These are phyloP conservation scores for Rapana venosa DNA, from an alignment of 2,888 invertebrate genomes.

Conservation along the genomic window DNA sequence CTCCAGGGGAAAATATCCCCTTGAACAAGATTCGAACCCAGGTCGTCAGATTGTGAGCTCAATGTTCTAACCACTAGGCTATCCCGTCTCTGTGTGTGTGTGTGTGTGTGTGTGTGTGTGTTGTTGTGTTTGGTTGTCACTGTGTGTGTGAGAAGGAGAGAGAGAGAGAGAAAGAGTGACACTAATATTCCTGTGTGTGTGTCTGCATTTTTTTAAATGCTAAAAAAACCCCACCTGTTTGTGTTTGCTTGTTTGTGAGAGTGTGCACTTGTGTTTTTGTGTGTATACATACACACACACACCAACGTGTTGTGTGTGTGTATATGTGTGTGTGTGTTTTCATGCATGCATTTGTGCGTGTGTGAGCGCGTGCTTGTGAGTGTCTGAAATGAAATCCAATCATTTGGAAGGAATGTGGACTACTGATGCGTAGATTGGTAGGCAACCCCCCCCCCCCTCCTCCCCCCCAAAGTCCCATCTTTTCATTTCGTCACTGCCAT, in stretches of 20 bases:
- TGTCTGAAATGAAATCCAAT: slow-evolving; percentile 15
- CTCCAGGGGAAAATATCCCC: no score
- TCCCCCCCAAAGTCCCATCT: neutral
- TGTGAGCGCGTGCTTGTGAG: neutral
- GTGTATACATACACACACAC: neutral
- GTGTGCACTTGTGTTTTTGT: neutral
- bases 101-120: neutral
- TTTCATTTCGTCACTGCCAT: neutral
- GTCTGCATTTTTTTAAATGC: neutral
- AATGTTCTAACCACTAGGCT: no score
- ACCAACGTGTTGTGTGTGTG: slow-evolving; percentile 19
- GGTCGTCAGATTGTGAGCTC: no score
- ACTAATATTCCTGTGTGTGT: neutral
- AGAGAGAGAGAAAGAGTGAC: no score
- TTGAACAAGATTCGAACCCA: no score
- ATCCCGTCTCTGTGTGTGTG: neutral
- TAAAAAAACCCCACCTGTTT: neutral
- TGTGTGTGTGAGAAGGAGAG: no score
- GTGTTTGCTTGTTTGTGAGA: neutral
- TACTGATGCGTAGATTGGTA: neutral
- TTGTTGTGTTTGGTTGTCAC: no score
- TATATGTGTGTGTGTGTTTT: slow-evolving; percentile 14
- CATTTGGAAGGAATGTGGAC: slow-evolving; percentile 5
- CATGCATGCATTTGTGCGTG: neutral
- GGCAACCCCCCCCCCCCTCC: neutral